Conservation (phyloP, 1,140 invertebrate species). For the Littorina saxatilis region DNA sequence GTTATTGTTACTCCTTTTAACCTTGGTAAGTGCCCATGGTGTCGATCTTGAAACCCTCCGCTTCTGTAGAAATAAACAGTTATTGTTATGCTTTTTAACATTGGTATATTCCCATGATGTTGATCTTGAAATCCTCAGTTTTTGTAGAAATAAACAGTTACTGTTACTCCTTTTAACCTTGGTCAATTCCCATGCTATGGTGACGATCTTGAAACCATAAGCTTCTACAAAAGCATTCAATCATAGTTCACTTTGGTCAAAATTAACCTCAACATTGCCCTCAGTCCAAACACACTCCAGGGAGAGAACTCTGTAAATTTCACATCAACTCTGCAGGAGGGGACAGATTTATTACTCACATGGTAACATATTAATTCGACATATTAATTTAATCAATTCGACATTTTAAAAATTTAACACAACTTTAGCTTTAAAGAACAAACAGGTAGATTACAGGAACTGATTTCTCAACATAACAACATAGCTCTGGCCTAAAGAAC, state of each 20-base stretch:
- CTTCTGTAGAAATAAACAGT: constrained; percentile 79
- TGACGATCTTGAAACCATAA: constrained; percentile 98
- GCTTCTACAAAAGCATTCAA: constrained; percentile 81
- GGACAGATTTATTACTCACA: no score
- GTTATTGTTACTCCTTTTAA: background rate
- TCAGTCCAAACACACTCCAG: no score
- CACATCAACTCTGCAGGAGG: no score
- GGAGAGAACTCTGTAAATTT: no score
- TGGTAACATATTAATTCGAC: no score
- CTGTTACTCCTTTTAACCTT: constrained; percentile 79
- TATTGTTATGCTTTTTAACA: background rate
- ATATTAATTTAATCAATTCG: no score
- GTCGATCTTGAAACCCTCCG: constrained; percentile 98
- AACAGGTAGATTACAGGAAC: no score
- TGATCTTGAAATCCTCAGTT: constrained; percentile 98
- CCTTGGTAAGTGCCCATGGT: constrained; percentile 98
- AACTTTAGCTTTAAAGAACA: no score
- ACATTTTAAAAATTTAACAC: no score
- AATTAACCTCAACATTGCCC: no score
- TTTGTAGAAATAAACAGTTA: constrained; percentile 75
- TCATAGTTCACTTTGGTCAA: background rate
- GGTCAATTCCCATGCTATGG: constrained; percentile 92
- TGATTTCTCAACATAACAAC: no score
- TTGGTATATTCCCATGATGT: constrained; percentile 97
- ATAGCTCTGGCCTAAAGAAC: no score